phyloP scores from a whole-genome alignment of 1,140 invertebrate species.

The Doryteuthis pealeii region DNA sequence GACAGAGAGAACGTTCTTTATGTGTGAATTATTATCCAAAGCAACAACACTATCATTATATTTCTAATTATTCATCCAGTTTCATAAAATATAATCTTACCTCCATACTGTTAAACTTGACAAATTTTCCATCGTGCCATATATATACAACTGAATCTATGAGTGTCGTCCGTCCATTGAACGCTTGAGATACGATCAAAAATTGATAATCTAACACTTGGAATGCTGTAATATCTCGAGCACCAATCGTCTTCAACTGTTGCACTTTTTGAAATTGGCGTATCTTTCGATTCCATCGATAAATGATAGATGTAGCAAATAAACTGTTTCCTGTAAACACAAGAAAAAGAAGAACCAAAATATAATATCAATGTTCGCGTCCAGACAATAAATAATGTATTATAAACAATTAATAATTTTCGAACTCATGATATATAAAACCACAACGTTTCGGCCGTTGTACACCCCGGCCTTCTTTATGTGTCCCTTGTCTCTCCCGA shows the following conservation, averaged over 20 bases:
- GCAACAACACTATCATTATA: no score
- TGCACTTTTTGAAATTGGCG: conserved; percentile 42
- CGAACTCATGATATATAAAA: no score
- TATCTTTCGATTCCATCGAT: conserved; percentile 39
- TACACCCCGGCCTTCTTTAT: no score
- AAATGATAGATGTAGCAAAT: conserved; percentile 46
- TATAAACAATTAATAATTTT: no score
- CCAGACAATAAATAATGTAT: no score
- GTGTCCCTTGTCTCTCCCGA: no score
- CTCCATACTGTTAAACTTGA: conserved; percentile 53
- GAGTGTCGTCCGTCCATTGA: conserved; percentile 43
- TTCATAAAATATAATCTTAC: conserved; percentile 33
- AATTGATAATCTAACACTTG: conserved; percentile 49
- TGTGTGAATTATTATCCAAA: no score
- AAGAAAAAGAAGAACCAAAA: no score
- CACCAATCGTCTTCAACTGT: conserved; percentile 45
- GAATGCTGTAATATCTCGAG: conserved; percentile 57
- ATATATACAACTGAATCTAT: conserved; percentile 51
- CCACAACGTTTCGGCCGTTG: no score
- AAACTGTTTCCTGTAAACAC: conserved; percentile 43
- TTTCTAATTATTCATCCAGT: no score
- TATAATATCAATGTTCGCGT: no score
- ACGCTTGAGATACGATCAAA: conserved; percentile 53
- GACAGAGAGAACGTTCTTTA: no score
- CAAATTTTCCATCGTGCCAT: conserved; percentile 45